These are phyloP conservation scores for Trissolcus basalis DNA, from an alignment of 1,140 invertebrate genomes.

Conservation along the genomic window DNA sequence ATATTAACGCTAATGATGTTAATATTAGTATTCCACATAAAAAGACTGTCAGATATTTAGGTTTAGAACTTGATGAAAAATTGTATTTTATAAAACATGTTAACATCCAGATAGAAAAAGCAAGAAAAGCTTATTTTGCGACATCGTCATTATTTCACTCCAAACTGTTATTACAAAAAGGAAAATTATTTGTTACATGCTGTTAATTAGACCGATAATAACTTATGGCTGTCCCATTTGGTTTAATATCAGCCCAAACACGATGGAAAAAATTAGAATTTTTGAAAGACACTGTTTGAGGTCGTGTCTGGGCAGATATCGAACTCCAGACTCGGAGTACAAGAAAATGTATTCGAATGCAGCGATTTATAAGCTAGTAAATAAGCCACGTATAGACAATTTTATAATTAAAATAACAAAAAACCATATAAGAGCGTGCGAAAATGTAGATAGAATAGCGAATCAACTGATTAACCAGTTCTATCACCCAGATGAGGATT, in stretches of 20 bases:
- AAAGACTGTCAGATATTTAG: slow-evolving; percentile 40
- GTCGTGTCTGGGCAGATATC: neutral
- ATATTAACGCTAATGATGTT: too few relatives aligned
- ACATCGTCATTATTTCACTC: slow-evolving; percentile 30
- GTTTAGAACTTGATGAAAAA: slow-evolving; percentile 26
- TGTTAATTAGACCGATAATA: slow-evolving; percentile 2
- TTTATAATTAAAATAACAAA: too few relatives aligned
- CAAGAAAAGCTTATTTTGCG: slow-evolving; percentile 17
- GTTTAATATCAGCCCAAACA: slow-evolving; percentile 14
- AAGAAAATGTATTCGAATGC: too few relatives aligned
- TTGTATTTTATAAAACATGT: slow-evolving; percentile 34
- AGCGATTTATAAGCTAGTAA: too few relatives aligned
- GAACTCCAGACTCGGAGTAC: neutral
- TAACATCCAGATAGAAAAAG: slow-evolving; percentile 22
- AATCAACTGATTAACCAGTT: too few relatives aligned
- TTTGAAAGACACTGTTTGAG: slow-evolving; percentile 24
- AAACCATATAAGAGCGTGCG: too few relatives aligned
- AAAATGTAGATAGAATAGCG: too few relatives aligned
- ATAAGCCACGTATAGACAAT: too few relatives aligned
- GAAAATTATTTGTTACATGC: slow-evolving; percentile 49
- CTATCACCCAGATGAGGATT: too few relatives aligned
- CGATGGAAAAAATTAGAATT: slow-evolving; percentile 18
- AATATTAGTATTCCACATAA: neutral
- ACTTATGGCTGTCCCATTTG: slow-evolving; percentile 17
- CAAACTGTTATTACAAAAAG: slow-evolving; percentile 22